Conservation (phyloP, 2,797 vertebrate species). For the Gallinago solitaria region DNA sequence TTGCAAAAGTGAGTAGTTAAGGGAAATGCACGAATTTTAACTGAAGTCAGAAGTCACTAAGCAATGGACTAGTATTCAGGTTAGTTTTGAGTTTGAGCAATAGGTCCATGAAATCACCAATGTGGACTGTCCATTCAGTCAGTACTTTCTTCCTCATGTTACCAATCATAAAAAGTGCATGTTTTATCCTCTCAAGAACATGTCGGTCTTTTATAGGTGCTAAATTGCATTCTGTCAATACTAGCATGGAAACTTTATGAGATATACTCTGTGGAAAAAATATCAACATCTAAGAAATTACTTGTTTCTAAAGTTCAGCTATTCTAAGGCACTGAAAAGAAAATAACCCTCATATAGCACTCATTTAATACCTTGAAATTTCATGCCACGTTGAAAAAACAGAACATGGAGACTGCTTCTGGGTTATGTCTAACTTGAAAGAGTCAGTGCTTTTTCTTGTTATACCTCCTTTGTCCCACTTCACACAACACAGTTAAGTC, state of each 20-base stretch:
- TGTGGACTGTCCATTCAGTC: fast-evolving
- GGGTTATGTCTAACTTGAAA: neutral
- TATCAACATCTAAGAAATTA: neutral
- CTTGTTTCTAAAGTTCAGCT: neutral
- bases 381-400: neutral
- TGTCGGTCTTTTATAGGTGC: fast-evolving
- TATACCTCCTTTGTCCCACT: neutral
- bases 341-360: neutral
- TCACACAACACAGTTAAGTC: neutral
- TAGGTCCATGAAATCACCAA: neutral
- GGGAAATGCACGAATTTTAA: neutral
- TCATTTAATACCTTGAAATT: neutral
- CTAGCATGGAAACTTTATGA: neutral
- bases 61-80: neutral
- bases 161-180: neutral
- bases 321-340: neutral
- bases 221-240: neutral
- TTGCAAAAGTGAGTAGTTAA: neutral
- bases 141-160: neutral
- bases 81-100: neutral
- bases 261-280: neutral
- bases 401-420: neutral
- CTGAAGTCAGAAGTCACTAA: neutral
- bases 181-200: neutral
- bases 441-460: neutral